Base-by-base conservation (phyloP, 1,140 invertebrate genomes). In the Lasaia peninsularis region DNA sequence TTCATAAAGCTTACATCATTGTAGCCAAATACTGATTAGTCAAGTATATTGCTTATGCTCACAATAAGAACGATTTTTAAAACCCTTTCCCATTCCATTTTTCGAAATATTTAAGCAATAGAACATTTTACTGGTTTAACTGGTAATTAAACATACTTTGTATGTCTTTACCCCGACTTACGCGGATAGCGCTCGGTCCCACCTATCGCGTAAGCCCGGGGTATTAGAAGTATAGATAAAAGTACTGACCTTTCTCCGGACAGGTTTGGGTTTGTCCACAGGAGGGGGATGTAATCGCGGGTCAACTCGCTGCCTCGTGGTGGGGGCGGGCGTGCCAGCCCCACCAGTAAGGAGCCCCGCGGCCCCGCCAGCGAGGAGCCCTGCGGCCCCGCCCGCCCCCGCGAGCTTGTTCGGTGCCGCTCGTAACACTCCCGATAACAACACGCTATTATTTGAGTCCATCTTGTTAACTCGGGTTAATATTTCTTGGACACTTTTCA, bases 391-490 rank as follows among this genome's bases (percentile, higher is more conserved):
- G 52, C 12, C 14, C 21, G 18, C 11, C 28, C 6, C 32, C 28
- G 11, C 28, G 20, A 12, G 32, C 10, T 2, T 10, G 10, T 14
- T 35, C 37, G 40, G 52, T 16, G 10, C 40, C 44, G 32, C 18
- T 21, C 63, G 52, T 53, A 89, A 55, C 70, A 89, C 86, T 1
- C 83, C 86, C 54, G 88, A 89, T 55, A 90, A 67, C 58, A 89
- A 72, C 55, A 88, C 81, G 78, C 86, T 89, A 56, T 87, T 89
- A 73, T 87, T 85, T 18, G 86, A 82, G 71, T 90, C 87, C 87
- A 90, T 90, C 63, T 84, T 89, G 65, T 86, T 90, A 58, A 90
- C 88, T 44, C 85, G 83, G 58, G 77, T 86, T 64, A 90, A 70
- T 53, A 90, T 89, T 65, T 88, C 88, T 48, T 88, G 84, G 4